Evolutionary conservation across 2,797 vertebrate genomes (phyloP).

Genomic region (Yasuhikotakia modesta): DNA sequence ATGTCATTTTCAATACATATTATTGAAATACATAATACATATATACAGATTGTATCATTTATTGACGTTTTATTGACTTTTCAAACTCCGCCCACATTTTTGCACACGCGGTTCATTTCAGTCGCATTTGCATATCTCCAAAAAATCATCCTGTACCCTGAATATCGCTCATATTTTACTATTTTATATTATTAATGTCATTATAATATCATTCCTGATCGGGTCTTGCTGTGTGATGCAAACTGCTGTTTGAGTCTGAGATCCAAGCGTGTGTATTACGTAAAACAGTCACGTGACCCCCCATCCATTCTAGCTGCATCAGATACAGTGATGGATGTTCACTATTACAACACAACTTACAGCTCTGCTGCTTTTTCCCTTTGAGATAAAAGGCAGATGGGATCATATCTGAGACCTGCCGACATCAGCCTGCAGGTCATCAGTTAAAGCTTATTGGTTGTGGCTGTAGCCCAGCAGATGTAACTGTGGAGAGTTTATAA

Average conservation of each 20-base stretch:
- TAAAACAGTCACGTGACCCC: constrained; percentile 37
- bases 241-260: constrained; percentile 14
- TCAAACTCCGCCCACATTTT: background rate
- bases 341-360: constrained; percentile 46
- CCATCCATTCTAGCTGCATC: constrained; percentile 47
- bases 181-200: no score
- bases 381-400: constrained; percentile 44
- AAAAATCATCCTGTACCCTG: background rate
- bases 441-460: constrained; percentile 39
- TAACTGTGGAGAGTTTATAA: background rate
- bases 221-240: constrained; percentile 12
- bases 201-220: constrained; percentile 25
- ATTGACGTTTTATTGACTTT: background rate
- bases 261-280: constrained; percentile 30
- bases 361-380: constrained; percentile 49
- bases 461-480: background rate
- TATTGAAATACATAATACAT: no score
- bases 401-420: constrained; percentile 40
- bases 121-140: background rate
- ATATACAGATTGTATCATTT: no score
- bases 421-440: constrained; percentile 27
- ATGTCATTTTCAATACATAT: background rate
- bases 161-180: constrained; percentile 20
- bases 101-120: background rate
- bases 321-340: constrained; percentile 56